Base-by-base conservation (phyloP, 23 tunicate species). In the Trididemnum clinides region DNA sequence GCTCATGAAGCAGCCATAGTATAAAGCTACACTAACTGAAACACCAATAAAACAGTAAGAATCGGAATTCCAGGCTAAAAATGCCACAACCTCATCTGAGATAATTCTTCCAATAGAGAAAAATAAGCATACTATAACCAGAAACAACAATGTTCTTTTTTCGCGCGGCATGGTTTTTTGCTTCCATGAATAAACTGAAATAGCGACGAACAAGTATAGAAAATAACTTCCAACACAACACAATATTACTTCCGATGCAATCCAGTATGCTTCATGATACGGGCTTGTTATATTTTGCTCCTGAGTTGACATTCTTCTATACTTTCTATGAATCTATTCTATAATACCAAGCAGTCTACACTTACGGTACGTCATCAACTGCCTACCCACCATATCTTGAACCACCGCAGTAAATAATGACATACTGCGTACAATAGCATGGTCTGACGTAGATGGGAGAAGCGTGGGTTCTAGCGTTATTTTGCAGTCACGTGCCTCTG, bases 51-150 rank as follows among this genome's bases (percentile, higher is more conserved):
- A 0, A 27, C 97, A 92, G 6, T 22, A 37, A 0, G 59, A 28
- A 35, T 87, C 85, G 27, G 59, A 77, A 39, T 75, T 74, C 97
- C 97, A 92, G 1, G 85, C 97, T 22, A 58, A 33, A 69, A 87
- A 87, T 0, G 97, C 91, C 0, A 83, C 84, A 1, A 87, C 0
- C 30, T 92, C 91, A 50, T 92, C 88, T 12, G 90, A 64, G 0
- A 86, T 49, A 3, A 64, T 1, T 64, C 90, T 33, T 10, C 81
- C 88, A 19, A 85, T 37, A 2, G 29, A 57, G 15, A 39, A 28
- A 7, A 74, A 22, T 6, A 39, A 2, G 23, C 59, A 19, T 22
- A 58, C 80, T 15, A 74, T 12, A 15, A 28, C 12, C 4, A 36
- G 3, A 12, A 12, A 36, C 27, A 22, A 10, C 59, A 22, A 21